phyloP scores from a whole-genome alignment of 2,113 vertebrate genomes.

The Podarcis muralis region DNA sequence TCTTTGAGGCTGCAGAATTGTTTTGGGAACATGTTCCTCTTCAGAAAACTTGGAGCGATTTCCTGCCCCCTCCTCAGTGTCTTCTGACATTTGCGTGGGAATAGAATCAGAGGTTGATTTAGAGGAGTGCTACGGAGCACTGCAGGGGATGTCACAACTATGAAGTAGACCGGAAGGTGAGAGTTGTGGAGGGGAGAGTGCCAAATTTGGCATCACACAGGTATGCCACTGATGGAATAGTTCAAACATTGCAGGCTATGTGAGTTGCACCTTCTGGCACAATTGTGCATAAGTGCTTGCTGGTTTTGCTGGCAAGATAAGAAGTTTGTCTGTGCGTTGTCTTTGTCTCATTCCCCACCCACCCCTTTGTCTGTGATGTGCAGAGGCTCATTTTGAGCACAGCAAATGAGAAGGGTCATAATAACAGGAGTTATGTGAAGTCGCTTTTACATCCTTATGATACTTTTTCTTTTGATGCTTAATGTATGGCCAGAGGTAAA shows the following conservation, averaged over 20 bases:
- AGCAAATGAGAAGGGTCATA: slow-evolving; percentile 2
- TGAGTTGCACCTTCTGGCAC: background rate
- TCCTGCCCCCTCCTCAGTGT: background rate
- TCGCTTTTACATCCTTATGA: slow-evolving; percentile 24
- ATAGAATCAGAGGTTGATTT: no score
- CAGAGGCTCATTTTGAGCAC: slow-evolving; percentile 20
- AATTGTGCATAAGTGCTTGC: background rate
- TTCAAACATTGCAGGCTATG: slow-evolving; percentile 1
- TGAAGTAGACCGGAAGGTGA: no score
- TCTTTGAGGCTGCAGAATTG: slow-evolving; percentile 22
- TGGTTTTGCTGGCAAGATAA: background rate
- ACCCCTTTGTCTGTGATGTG: background rate
- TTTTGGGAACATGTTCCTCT: background rate
- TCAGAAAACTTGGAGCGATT: slow-evolving; percentile 26
- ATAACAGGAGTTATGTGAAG: slow-evolving; percentile 42
- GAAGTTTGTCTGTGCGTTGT: background rate
- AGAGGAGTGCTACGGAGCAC: no score
- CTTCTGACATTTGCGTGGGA: slow-evolving; percentile 8
- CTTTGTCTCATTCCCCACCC: background rate
- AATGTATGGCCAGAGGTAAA: slow-evolving; percentile 21
- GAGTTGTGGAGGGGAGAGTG: no score
- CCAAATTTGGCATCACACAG: no score
- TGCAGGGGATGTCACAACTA: no score
- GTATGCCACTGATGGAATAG: background rate
- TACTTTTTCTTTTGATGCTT: slow-evolving; percentile 23